These are phyloP conservation scores for Harpalus rufipes DNA, from an alignment of 2,888 invertebrate genomes.

Conservation along the genomic window DNA sequence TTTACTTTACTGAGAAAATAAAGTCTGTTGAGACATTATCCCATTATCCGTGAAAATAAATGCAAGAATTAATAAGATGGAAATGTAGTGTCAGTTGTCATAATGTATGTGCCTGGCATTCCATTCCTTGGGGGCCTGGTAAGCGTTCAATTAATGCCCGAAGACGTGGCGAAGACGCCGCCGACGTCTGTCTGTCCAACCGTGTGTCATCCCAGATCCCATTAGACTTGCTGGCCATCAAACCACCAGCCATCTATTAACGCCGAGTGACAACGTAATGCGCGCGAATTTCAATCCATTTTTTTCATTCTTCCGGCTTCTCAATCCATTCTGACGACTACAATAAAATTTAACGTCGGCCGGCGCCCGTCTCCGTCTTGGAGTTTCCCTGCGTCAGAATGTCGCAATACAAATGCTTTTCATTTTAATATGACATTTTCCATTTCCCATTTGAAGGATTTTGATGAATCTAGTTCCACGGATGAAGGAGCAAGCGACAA, in stretches of 20 bases:
- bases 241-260: conserved; percentile 64
- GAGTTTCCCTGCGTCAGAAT: conserved; percentile 48
- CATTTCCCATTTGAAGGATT: conserved; percentile 71
- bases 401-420: conserved; percentile 72
- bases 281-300: conserved; percentile 65
- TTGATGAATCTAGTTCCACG: conserved; percentile 64
- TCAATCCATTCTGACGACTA: conserved; percentile 64
- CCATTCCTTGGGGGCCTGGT: background rate
- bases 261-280: conserved; percentile 65
- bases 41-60: background rate
- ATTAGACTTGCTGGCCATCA: conserved; percentile 63
- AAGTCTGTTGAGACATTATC: too few species aligned
- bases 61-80: background rate
- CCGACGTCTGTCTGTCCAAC: conserved; percentile 56
- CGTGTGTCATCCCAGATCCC: conserved; percentile 62
- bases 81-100: conserved; percentile 4
- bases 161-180: conserved; percentile 33
- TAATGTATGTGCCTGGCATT: conserved; percentile 9
- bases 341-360: conserved; percentile 64
- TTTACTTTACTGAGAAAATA: too few species aligned
- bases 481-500: conserved; percentile 41
- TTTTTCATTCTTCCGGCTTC: conserved; percentile 61
- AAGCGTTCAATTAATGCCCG: conserved; percentile 58
- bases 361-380: conserved; percentile 13
- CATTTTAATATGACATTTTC: conserved; percentile 74